Percentiles rank a stretch among this genome's conserved stretches.
Evolutionary conservation across 2,888 invertebrate species (phyloP).

Genomic region (Anodontia alba): DNA sequence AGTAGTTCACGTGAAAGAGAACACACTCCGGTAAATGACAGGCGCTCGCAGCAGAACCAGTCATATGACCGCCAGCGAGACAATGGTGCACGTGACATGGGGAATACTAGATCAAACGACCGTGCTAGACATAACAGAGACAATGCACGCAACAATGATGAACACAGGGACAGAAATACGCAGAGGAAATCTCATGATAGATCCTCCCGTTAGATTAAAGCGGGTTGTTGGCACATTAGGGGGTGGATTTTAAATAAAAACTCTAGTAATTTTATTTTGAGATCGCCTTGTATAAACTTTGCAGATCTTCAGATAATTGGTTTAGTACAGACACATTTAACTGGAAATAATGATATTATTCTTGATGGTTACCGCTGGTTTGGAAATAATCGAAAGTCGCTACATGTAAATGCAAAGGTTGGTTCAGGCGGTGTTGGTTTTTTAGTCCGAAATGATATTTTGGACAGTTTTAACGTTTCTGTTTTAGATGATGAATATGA

Average conservation of each 20-base stretch:
- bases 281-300: constrained; percentile 17
- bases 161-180: not conserved
- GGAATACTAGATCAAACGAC: not conserved
- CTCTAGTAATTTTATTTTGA: constrained; percentile 21
- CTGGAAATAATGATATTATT: constrained; percentile 4
- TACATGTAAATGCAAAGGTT: constrained; percentile 35
- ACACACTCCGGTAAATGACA: not conserved
- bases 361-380: constrained; percentile 29
- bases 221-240: not conserved
- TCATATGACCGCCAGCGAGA: constrained; percentile 4
- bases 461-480: constrained; percentile 3
- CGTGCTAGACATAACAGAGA: not conserved
- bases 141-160: not conserved
- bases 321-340: constrained; percentile 32
- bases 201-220: not conserved
- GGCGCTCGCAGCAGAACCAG: not conserved
- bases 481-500: constrained; percentile 15
- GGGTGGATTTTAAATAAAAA: not conserved
- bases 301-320: constrained; percentile 30
- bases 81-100: constrained; percentile 3
- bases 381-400: constrained; percentile 25
- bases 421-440: constrained; percentile 32
- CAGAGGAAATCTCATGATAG: not conserved
- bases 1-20: not conserved
- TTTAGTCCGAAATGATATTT: constrained; percentile 17